Conservation (phyloP, 2,888 invertebrate genomes). For the Limnephilus rhombicus region DNA sequence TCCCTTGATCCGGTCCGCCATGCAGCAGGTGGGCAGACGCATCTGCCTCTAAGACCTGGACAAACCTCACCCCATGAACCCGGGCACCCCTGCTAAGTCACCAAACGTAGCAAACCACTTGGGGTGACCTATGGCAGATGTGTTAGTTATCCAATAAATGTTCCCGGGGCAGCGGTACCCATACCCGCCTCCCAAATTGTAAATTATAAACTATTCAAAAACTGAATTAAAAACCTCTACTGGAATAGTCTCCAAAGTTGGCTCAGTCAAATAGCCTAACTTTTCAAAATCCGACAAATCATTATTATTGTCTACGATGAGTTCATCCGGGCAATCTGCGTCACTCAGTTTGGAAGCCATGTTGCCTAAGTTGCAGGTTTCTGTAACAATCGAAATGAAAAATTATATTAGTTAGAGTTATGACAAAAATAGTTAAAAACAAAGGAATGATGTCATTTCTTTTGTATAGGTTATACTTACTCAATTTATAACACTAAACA, state of each 20-base stretch:
- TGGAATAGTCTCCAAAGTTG: constrained; percentile 55
- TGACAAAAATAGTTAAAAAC: background rate
- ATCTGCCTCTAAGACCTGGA: no score
- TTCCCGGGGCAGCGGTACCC: no score
- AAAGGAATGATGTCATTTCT: constrained; percentile 5
- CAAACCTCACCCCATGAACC: no score
- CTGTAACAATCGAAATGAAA: constrained; percentile 14
- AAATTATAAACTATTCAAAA: no score
- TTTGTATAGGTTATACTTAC: background rate
- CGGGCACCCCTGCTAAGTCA: no score
- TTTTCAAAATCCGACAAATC: background rate
- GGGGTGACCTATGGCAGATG: no score
- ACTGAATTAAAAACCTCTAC: constrained; percentile 50
- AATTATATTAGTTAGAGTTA: background rate
- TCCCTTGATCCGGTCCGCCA: no score
- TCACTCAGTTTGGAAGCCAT: constrained; percentile 25
- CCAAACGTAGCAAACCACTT: no score
- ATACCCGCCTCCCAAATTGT: no score
- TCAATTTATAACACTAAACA: background rate
- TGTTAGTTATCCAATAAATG: no score
- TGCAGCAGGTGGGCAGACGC: no score
- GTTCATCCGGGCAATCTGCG: constrained; percentile 4
- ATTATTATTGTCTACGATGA: constrained; percentile 24
- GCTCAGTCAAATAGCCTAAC: constrained; percentile 34
- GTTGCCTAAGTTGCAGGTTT: background rate